Evolutionary conservation across 2,797 vertebrate genomes (phyloP).

Genomic region (Anguilla pacifica): DNA sequence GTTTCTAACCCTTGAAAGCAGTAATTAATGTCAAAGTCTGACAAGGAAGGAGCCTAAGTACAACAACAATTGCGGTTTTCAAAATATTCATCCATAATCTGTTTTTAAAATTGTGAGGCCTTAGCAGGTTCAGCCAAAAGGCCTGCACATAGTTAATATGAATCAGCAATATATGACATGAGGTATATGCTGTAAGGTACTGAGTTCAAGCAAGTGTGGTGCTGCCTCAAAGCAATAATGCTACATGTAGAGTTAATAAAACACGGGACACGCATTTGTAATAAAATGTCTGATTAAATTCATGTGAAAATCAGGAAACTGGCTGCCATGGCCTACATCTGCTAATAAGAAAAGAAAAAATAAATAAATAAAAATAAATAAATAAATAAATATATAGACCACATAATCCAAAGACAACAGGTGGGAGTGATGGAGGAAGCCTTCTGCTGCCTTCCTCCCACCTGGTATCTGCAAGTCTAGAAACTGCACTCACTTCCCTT

Average conservation of each 20-base stretch:
- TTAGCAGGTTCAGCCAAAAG: slow-evolving; percentile 58
- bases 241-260: not conserved
- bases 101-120: slow-evolving; percentile 49
- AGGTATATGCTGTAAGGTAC: too few species aligned
- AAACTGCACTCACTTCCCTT: not conserved
- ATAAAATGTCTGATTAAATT: too few species aligned
- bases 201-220: too few species aligned
- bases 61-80: slow-evolving; percentile 55
- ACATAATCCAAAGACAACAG: not conserved
- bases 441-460: not conserved
- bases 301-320: not conserved
- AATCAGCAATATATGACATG: slow-evolving; percentile 53
- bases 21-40: slow-evolving; percentile 58
- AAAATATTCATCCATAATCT: slow-evolving; percentile 42
- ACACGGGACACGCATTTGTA: not conserved
- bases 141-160: slow-evolving; percentile 62
- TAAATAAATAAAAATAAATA: too few species aligned
- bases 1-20: slow-evolving; percentile 41
- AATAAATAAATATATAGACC: not conserved
- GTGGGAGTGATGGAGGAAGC: not conserved
- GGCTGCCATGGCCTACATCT: not conserved
- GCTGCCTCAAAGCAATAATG: not conserved
- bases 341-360: not conserved
- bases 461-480: not conserved
- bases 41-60: slow-evolving; percentile 43